Base-by-base conservation (phyloP, 2,888 invertebrate genomes). In the Zootermopsis nevadensis region DNA sequence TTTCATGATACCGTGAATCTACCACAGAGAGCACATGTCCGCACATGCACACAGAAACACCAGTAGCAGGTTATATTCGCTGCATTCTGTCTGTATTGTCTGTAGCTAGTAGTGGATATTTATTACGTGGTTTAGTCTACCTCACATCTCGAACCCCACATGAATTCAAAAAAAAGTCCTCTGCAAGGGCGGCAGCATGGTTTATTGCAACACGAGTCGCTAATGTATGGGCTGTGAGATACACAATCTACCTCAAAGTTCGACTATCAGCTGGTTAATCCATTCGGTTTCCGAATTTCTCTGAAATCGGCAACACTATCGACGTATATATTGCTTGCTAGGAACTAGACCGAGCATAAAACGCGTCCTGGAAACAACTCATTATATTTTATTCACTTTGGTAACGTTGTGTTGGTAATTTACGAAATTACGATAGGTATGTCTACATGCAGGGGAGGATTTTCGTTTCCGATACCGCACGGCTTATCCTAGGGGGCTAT, bases 151-250 rank as follows among this genome's bases (percentile, higher is more conserved):
- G 4, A 31, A 22, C 19, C 12, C 24, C 33, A 10, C 33, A 69
- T 31, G 69, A 69, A 69, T 33, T 69, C 33, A 69, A 69, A 69
- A 60, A n/a, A 42, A 19, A 69, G 33, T 69, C 69, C 69, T 19
- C 24, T 33, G 69, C 31, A 10, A 19, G 33, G 33, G 7, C 6
- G 15, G 19, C 27, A 22, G 33, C 10, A 22, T 67, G 31, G 27
- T 69, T 69, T 69, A 33, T 69, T 33, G 69, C 69, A 33, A 33
- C 69, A 69, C 6, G 19, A 31, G 33, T 2, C 33, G 33, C 24
- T 69, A 33, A 33, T 69, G 33, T 2, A 33, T 2, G 69, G 33
- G 69, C 31, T 69, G 2, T 22, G 69, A 33, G 69, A 69, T 27
- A n/a, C 27, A 27, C 27, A 60, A n/a, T 69, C 8, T 2, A 22